phyloP scores from a whole-genome alignment of 2,113 vertebrate genomes.

The Sturnus vulgaris region DNA sequence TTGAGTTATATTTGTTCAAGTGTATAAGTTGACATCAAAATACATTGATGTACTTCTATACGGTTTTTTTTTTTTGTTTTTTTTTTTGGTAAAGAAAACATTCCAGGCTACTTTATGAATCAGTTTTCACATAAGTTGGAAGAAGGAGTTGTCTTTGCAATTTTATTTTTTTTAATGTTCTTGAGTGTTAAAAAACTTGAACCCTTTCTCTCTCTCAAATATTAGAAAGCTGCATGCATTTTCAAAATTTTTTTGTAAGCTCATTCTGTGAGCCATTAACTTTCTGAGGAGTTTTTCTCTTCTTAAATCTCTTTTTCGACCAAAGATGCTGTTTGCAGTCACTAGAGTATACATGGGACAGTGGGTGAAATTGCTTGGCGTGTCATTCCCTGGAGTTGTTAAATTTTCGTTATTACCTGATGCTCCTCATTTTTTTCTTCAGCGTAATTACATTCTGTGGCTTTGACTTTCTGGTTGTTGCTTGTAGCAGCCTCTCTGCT shows the following conservation, averaged over 20 bases:
- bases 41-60: neutral
- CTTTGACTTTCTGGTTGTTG: neutral
- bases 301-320: neutral
- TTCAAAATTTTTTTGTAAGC: neutral
- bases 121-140: neutral
- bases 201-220: neutral
- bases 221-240: neutral
- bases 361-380: neutral
- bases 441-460: neutral
- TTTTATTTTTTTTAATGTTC: neutral
- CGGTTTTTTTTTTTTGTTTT: too few species aligned
- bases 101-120: neutral
- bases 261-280: neutral
- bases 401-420: neutral
- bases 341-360: neutral
- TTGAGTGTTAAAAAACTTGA: neutral
- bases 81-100: neutral
- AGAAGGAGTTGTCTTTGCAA: neutral
- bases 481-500: neutral
- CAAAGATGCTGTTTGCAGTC: neutral
- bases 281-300: neutral
- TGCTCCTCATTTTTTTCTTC: neutral
- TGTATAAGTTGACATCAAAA: neutral
- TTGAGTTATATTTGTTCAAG: neutral
- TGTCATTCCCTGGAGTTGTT: neutral